Evolutionary conservation across 2,113 vertebrate genomes (phyloP).

Genomic region (Asarcornis scutulata): DNA sequence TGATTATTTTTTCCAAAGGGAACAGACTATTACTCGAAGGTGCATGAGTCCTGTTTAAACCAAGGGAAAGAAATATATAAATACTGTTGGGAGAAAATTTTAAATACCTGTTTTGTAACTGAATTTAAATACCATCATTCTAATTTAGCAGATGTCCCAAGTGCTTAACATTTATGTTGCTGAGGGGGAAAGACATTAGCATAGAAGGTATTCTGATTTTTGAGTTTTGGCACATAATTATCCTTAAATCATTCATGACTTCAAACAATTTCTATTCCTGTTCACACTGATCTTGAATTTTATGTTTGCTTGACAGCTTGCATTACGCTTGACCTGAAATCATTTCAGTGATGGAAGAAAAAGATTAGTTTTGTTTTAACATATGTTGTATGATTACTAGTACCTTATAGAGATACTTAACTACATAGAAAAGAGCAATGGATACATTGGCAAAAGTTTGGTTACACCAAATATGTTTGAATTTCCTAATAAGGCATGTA

Average conservation of each 20-base stretch:
- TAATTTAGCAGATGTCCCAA: neutral
- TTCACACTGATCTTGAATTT: neutral
- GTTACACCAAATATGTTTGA: neutral
- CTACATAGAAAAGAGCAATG: neutral
- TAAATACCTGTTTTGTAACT: neutral
- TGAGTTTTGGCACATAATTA: conserved; percentile 37
- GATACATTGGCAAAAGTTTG: neutral
- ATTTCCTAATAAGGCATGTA: neutral
- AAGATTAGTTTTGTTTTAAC: neutral
- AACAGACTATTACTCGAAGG: neutral
- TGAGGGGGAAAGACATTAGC: conserved; percentile 7
- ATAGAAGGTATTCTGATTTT: neutral
- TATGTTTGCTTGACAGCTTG: neutral
- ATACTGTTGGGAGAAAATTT: neutral
- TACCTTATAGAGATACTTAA: neutral
- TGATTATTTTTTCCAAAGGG: neutral
- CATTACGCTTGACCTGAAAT: conserved; percentile 7
- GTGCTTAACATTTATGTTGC: neutral
- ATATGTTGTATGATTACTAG: neutral
- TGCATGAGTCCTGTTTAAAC: neutral
- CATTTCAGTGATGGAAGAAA: neutral
- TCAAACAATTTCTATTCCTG: conserved; percentile 15
- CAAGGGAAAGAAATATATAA: conserved; percentile 16
- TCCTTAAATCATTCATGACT: conserved; percentile 3
- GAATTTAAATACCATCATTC: neutral